Conservation (phyloP, 2,888 invertebrate species). For the Keiferia lycopersicella region DNA sequence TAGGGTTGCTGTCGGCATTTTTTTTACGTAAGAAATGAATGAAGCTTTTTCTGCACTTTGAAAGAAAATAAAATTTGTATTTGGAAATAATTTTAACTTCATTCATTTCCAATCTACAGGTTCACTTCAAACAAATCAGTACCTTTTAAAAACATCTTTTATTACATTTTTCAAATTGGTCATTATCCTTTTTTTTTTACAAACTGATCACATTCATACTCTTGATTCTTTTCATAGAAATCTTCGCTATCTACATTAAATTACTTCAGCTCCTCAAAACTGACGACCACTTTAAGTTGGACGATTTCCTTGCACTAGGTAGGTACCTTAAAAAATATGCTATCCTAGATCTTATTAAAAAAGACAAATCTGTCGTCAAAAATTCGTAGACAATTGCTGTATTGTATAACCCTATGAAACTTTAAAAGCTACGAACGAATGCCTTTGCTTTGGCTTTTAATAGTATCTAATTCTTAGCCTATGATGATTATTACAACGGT, state of each 20-base stretch:
- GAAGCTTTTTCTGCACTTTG: background rate
- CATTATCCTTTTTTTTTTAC: constrained; percentile 56
- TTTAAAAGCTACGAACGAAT: constrained; percentile 46
- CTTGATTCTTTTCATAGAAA: constrained; percentile 40
- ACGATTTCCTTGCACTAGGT: constrained; percentile 51
- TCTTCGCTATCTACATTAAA: constrained; percentile 54
- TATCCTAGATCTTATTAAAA: constrained; percentile 55
- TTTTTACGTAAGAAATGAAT: constrained; percentile 13
- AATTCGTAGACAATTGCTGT: constrained; percentile 71
- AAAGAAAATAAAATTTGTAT: background rate
- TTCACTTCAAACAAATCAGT: constrained; percentile 48
- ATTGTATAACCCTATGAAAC: constrained; percentile 49
- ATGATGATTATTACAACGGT: constrained; percentile 30
- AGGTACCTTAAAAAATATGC: constrained; percentile 35
- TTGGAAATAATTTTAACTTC: constrained; percentile 30
- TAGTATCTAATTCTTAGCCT: constrained; percentile 15
- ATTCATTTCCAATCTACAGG: constrained; percentile 43
- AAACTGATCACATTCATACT: constrained; percentile 70
- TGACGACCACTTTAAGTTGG: constrained; percentile 47
- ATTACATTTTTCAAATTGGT: constrained; percentile 77
- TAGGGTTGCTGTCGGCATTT: constrained; percentile 9
- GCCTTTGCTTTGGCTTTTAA: constrained; percentile 53
- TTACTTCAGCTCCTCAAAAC: constrained; percentile 39
- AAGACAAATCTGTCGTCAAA: constrained; percentile 73
- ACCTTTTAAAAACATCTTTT: constrained; percentile 77